phyloP scores from a whole-genome alignment of 2,888 invertebrate genomes.

The Oscheius sp. region DNA sequence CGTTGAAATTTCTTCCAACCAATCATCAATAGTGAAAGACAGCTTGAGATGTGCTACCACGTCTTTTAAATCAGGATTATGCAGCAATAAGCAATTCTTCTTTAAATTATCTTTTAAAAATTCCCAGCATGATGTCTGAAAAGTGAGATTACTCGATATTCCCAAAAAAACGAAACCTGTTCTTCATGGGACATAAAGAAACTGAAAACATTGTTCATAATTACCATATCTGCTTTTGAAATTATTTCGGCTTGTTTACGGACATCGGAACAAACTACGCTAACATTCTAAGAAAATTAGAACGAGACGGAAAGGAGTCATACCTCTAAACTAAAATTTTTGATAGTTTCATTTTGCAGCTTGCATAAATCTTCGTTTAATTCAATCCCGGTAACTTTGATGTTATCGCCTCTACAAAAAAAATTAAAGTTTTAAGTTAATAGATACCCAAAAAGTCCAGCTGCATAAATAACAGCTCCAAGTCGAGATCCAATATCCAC shows the following conservation, averaged over 20 bases:
- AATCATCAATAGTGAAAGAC: conserved; percentile 55
- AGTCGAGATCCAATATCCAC: conserved; percentile 82
- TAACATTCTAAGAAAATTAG: conserved; percentile 39
- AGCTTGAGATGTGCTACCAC: conserved; percentile 57
- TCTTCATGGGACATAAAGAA: conserved; percentile 79
- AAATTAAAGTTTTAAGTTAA: background rate
- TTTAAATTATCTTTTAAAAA: conserved; percentile 50
- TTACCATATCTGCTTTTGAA: conserved; percentile 78
- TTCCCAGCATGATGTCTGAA: conserved; percentile 54
- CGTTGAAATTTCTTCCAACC: conserved; percentile 58
- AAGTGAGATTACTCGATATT: background rate
- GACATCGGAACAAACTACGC: conserved; percentile 78
- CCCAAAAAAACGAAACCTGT: conserved; percentile 75
- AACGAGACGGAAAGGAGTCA: no score
- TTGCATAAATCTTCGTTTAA: conserved; percentile 80
- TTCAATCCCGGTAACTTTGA: conserved; percentile 81
- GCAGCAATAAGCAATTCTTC: conserved; percentile 56
- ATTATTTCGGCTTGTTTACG: conserved; percentile 78
- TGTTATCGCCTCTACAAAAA: conserved; percentile 43
- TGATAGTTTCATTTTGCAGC: conserved; percentile 75
- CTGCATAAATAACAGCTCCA: conserved; percentile 81
- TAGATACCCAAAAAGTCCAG: conserved; percentile 56
- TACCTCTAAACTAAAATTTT: conserved; percentile 42
- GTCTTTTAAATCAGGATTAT: conserved; percentile 60
- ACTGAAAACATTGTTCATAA: conserved; percentile 82